Evolutionary conservation across 2,113 vertebrate genomes (phyloP), one percentile per base, ranked within the genome.

Genomic region (Chaetodon auriga): DNA sequence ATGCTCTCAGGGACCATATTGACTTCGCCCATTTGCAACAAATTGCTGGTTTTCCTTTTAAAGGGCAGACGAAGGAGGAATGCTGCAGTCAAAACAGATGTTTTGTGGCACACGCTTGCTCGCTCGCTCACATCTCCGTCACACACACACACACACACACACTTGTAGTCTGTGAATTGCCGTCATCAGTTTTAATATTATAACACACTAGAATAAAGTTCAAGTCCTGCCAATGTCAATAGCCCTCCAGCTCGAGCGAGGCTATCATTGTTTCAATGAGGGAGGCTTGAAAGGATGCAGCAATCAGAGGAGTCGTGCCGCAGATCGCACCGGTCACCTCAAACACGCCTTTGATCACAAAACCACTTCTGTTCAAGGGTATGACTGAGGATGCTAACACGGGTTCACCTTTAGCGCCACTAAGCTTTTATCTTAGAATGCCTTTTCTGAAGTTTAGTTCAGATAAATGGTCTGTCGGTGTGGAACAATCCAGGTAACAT

Each of bases 211-310:
- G 51, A 60, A 69, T 69, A 55, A 62, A 71, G 74, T 79, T 87
- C 58, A 78, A 83, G 84, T 82, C 63, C 82, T 86, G 90, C 90
- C 91, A 90, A 87, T 89, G 86, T 90, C 86, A 87, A 79, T 85
- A 86, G 79, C 53, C 62, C 81, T 86, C 61, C 0, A 36, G 51
- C 78, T 35, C 4, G 74, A 83, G 86, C 58, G 54, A 51, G 35
- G 35, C 84, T 81, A 63, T 87, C 77, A 75, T 81, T 64, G 80
- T 58, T 70, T 62, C 43, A n/a, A 35, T 36, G 84, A 84, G 38
- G 53, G 84, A 83, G 66, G 38, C 65, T 75, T 3, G n/a, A 82
- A 43, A 76, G 63, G 69, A 85, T n/a, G 2, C 74, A 30, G 84
- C 89, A 92, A 90, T 91, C 89, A 92, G 70, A 80, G 35, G 71